Base-by-base conservation (phyloP, 2,113 vertebrate genomes). In the Corynorhinus townsendii region DNA sequence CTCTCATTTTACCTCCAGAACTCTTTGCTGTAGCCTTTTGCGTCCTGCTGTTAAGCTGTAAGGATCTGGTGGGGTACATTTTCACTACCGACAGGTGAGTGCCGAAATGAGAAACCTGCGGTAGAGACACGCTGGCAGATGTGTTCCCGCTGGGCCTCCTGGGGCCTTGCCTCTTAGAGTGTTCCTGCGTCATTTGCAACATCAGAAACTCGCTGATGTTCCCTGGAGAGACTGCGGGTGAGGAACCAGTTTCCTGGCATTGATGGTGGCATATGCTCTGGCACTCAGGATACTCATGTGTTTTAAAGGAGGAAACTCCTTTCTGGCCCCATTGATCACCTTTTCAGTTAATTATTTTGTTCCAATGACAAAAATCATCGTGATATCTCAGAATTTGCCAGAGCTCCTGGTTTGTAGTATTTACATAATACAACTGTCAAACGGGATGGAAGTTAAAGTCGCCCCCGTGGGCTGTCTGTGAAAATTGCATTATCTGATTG, bases 31-130 rank as follows among this genome's bases (percentile, higher is more conserved):
- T 99, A 14, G 76, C 98, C 92, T 98, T 99, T 89, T 98, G 98
- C 73, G 24, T 97, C 0, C 82, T 99, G 8, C 96, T 99, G 86
- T 97, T 95, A 15, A 96, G 97, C 28, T 95, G 98, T 3, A 99
- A 99, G 98, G 91, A 98, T 0, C 84, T 99, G 4, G 98, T 99
- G 85, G 99, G 98, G 69, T 99, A 98, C 96, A 98, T 99, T 89
- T 99, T 99, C 93, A 99, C 99, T 43, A 98, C 96, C 0, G 99
- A 99, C 96, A 93, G 94, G 99, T 99, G 97, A 97, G 99, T 98
- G 47, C 16, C 40, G 52, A 52, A 6, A 14, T 68, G 72, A 66
- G 28, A 38, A 62, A 43, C 81, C 52, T 72, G 38, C 4, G 52
- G 19, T 12, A 20, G 79, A 84, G 75, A 89, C 40, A 40, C 15